Conservation (phyloP, 2,888 invertebrate genomes). For the Acleris sparsana region DNA sequence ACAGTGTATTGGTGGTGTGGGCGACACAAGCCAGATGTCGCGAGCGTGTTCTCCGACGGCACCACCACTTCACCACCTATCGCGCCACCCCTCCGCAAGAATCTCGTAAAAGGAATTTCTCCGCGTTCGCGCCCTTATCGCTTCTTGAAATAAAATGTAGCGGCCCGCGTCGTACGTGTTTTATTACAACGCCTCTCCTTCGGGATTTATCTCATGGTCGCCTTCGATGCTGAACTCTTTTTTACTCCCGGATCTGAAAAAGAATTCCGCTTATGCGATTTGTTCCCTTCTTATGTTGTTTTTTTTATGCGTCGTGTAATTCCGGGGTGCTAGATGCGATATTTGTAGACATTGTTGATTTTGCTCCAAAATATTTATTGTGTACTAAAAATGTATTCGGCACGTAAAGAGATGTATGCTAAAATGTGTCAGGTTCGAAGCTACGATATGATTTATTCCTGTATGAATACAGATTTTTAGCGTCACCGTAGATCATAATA, state of each 20-base stretch:
- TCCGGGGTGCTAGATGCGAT: conserved; percentile 37
- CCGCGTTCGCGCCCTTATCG: conserved; percentile 73
- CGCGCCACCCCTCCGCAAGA: conserved; percentile 62
- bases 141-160: conserved; percentile 82
- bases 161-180: conserved; percentile 77
- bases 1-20: conserved; percentile 47
- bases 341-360: conserved; percentile 16
- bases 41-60: conserved; percentile 54
- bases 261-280: conserved; percentile 65
- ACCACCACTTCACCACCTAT: conserved; percentile 40
- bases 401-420: conserved; percentile 7
- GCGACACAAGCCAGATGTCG: conserved; percentile 76
- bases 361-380: conserved; percentile 20
- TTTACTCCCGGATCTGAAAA: conserved; percentile 60
- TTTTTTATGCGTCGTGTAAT: conserved; percentile 44
- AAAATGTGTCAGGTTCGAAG: conserved; percentile 7
- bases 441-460: conserved; percentile 10
- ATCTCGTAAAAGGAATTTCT: conserved; percentile 82
- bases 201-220: conserved; percentile 79
- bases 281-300: conserved; percentile 56
- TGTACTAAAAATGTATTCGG: conserved; percentile 24
- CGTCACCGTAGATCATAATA: conserved; percentile 16
- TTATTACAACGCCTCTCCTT: conserved; percentile 77
- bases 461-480: conserved; percentile 9
- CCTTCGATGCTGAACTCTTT: conserved; percentile 55